Conservation (phyloP, 2,113 vertebrate genomes). For the Apus apus region DNA sequence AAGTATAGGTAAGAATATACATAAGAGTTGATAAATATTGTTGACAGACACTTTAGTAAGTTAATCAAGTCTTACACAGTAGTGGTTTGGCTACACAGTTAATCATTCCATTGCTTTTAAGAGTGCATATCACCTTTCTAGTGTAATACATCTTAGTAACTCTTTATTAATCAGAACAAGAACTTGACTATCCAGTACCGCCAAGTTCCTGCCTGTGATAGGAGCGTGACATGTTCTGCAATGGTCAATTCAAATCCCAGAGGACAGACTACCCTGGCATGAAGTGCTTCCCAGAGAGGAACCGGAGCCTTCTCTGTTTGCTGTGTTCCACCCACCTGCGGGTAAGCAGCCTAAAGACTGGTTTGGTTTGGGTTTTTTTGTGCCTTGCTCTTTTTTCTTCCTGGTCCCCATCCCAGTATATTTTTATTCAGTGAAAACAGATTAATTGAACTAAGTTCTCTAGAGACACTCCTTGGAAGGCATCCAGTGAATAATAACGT, state of each 20-base stretch:
- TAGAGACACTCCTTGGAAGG: background rate
- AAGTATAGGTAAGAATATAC: background rate
- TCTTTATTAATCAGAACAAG: background rate
- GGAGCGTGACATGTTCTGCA: background rate
- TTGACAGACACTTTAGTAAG: background rate
- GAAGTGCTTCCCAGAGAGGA: background rate
- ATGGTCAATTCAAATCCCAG: background rate
- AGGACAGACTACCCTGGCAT: background rate
- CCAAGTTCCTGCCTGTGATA: background rate
- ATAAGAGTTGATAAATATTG: background rate
- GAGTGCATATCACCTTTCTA: background rate
- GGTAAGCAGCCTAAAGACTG: background rate
- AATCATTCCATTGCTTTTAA: background rate
- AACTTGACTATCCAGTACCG: background rate
- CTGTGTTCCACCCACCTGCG: fast-evolving
- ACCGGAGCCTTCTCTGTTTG: background rate
- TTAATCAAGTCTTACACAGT: background rate
- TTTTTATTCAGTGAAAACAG: background rate
- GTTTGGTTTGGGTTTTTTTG: background rate
- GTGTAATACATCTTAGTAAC: background rate
- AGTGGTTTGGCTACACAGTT: background rate
- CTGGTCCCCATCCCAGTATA: background rate
- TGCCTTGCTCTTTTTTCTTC: background rate
- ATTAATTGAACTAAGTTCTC: background rate
- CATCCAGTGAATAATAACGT: background rate